phyloP scores from a whole-genome alignment of 2,797 vertebrate species.

The Chaunax sp. region DNA sequence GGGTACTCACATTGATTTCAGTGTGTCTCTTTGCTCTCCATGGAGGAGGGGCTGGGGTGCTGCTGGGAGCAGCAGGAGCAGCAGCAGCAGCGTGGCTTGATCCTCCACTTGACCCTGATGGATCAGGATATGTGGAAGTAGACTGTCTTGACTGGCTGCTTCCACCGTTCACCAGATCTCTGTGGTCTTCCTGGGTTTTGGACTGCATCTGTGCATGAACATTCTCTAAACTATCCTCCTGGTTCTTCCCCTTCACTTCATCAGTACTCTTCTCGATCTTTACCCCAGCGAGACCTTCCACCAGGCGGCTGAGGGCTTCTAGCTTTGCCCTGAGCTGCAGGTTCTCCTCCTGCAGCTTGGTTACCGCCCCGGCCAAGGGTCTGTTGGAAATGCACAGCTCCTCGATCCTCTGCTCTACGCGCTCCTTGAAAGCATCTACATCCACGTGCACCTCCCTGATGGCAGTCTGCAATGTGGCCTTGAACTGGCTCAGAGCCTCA shows the following conservation, averaged over 20 bases:
- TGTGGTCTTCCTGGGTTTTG: slow-evolving; percentile 35
- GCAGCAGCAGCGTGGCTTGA: neutral
- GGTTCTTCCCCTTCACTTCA: slow-evolving; percentile 16
- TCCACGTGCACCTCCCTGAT: slow-evolving; percentile 89
- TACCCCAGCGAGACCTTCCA: slow-evolving; percentile 83
- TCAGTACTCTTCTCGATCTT: slow-evolving; percentile 23
- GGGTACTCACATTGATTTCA: slow-evolving; percentile 70
- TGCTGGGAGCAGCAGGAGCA: slow-evolving; percentile 8
- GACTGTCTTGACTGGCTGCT: slow-evolving; percentile 18
- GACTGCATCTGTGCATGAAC: slow-evolving; percentile 24
- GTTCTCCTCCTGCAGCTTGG: slow-evolving; percentile 91
- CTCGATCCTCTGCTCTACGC: slow-evolving; percentile 87
- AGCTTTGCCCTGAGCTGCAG: slow-evolving; percentile 85
- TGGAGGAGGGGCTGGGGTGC: slow-evolving; percentile 37
- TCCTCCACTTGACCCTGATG: slow-evolving; percentile 15
- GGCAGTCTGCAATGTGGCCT: slow-evolving; percentile 85
- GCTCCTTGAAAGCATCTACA: slow-evolving; percentile 88
- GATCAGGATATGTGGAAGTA: neutral
- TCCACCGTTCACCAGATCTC: neutral
- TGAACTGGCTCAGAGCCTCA: slow-evolving; percentile 84
- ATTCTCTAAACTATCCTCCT: slow-evolving; percentile 23
- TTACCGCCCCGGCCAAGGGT: slow-evolving; percentile 85
- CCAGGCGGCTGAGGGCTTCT: slow-evolving; percentile 85
- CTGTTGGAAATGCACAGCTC: slow-evolving; percentile 84
- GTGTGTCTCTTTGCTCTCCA: slow-evolving; percentile 68